Conservation (phyloP, 1,140 invertebrate genomes). For the Drosophila pandora region DNA sequence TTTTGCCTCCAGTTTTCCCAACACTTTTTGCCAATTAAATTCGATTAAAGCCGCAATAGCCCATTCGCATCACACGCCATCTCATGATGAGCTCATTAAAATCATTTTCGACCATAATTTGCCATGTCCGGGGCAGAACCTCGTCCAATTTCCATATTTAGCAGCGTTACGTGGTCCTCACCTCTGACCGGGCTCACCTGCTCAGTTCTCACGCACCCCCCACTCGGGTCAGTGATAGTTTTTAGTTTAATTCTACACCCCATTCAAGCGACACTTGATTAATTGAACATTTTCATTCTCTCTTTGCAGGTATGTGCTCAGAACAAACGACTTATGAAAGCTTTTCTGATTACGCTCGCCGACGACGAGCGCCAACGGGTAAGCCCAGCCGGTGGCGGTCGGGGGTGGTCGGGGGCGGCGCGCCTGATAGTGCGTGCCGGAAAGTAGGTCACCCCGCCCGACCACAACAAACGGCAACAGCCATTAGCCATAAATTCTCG, state of each 20-base stretch:
- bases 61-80: constrained; percentile 24
- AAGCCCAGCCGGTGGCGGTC: constrained; percentile 31
- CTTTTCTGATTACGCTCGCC: constrained; percentile 30
- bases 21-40: constrained; percentile 31
- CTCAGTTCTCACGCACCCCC: constrained; percentile 7
- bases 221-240: not conserved
- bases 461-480: constrained; percentile 23
- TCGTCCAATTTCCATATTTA: constrained; percentile 30
- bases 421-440: constrained; percentile 41
- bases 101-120: constrained; percentile 50
- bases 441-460: constrained; percentile 50
- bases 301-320: constrained; percentile 48
- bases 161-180: constrained; percentile 25
- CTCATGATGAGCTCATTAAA: constrained; percentile 68
- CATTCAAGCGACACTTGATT: constrained; percentile 1
- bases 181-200: constrained; percentile 20
- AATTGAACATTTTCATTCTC: constrained; percentile 14
- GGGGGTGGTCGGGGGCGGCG: not conserved
- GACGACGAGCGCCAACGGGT: constrained; percentile 34
- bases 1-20: constrained; percentile 25
- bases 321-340: constrained; percentile 32
- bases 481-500: constrained; percentile 31
- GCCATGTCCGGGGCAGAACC: constrained; percentile 13
- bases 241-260: not conserved
- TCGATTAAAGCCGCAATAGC: constrained; percentile 1